Evolutionary conservation across 2,888 invertebrate species (phyloP).

Genomic region (Dysmachus trigonus): DNA sequence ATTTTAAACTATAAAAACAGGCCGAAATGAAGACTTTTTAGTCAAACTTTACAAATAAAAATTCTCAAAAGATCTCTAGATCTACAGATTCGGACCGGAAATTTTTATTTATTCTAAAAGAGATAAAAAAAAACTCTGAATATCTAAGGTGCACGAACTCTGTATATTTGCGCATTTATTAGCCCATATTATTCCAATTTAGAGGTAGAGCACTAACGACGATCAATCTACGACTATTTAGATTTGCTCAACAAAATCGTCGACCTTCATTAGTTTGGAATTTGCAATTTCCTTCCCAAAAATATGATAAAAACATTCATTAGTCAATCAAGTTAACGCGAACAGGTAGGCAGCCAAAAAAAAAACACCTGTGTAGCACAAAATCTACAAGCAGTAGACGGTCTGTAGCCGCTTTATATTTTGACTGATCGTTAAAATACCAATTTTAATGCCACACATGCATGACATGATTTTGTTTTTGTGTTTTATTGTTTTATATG

Average conservation of each 20-base stretch:
- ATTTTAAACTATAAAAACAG: not conserved
- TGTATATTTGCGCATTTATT: not conserved
- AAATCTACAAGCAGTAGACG: not conserved
- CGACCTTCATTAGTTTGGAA: not conserved
- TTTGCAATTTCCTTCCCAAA: not conserved
- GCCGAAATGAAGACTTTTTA: not conserved
- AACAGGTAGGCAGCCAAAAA: not conserved
- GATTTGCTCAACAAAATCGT: not conserved
- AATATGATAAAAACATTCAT: not conserved
- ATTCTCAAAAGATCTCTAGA: not conserved
- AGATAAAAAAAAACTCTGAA: not conserved
- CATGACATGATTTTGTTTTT: not conserved
- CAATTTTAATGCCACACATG: not conserved
- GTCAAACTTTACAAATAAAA: not conserved
- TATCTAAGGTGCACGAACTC: not conserved
- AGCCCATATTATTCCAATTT: not conserved
- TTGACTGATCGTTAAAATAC: not conserved
- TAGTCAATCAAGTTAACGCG: not conserved
- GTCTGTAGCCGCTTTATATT: not conserved
- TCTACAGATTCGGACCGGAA: too few species aligned
- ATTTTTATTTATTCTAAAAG: too few species aligned
- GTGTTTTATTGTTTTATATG: not conserved
- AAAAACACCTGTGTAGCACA: not conserved
- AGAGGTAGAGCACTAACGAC: not conserved
- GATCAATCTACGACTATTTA: not conserved